Percentiles rank a stretch among this genome's conserved stretches.
These are phyloP conservation scores for Aricia artaxerxes DNA, from an alignment of 2,888 invertebrate genomes.

Conservation along the genomic window DNA sequence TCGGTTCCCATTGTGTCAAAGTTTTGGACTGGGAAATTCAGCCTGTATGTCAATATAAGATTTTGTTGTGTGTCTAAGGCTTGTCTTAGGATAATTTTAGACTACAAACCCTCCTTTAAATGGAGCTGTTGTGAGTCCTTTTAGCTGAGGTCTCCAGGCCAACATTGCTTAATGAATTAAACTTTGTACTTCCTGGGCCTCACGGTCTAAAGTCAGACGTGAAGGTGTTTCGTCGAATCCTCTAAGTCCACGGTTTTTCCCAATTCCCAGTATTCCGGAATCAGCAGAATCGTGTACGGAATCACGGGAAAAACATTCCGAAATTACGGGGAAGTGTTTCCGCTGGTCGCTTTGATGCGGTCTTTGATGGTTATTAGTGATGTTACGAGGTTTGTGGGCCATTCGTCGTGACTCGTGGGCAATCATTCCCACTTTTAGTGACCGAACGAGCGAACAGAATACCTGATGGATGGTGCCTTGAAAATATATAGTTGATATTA, in stretches of 20 bases:
- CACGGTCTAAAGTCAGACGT: too few relatives aligned
- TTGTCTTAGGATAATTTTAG: too few relatives aligned
- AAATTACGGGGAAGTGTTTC: slow-evolving; percentile 15
- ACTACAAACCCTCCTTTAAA: too few relatives aligned
- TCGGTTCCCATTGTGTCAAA: too few relatives aligned
- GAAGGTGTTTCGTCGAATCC: not conserved
- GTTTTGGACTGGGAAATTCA: too few relatives aligned
- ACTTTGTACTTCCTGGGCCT: too few relatives aligned
- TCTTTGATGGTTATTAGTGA: slow-evolving; percentile 24
- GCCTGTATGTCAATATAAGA: too few relatives aligned
- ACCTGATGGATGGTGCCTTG: not conserved
- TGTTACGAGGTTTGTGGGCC: not conserved
- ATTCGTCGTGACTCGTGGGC: not conserved
- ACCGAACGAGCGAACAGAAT: not conserved
- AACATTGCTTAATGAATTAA: too few relatives aligned
- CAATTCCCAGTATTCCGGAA: not conserved
- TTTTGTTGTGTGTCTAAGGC: too few relatives aligned
- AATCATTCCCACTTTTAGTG: not conserved
- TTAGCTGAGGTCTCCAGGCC: too few relatives aligned
- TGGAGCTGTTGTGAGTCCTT: too few relatives aligned
- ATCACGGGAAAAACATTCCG: not conserved
- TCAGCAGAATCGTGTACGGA: not conserved
- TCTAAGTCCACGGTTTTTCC: not conserved
- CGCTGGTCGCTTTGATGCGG: slow-evolving; percentile 21
- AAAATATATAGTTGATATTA: too few relatives aligned